These are phyloP conservation scores for Cyprinodon diabolis DNA, from an alignment of 2,797 vertebrate species.

Conservation along the genomic window DNA sequence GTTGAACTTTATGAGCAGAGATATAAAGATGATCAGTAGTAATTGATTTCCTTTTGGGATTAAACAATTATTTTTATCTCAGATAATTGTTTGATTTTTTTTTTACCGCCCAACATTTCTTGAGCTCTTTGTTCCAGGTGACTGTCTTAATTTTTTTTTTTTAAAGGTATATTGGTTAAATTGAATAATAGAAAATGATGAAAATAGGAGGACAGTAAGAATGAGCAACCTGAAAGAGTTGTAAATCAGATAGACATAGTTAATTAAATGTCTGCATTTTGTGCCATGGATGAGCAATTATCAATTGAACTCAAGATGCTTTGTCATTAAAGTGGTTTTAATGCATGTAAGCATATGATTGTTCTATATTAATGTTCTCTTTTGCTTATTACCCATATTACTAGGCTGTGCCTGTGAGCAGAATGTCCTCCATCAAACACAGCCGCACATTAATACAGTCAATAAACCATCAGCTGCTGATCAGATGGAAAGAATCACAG, in stretches of 20 bases:
- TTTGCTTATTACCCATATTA: conserved; percentile 25
- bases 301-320: conserved; percentile 24
- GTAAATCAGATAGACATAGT: not conserved
- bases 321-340: not conserved
- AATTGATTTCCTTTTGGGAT: too few species aligned
- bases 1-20: too few species aligned
- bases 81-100: too few species aligned
- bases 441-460: conserved; percentile 19
- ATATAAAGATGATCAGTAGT: too few species aligned
- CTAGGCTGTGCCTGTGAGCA: conserved; percentile 21
- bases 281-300: not conserved
- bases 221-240: not conserved
- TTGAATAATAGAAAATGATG: not conserved
- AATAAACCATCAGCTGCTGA: conserved; percentile 15
- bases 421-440: conserved; percentile 16
- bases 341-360: conserved; percentile 37
- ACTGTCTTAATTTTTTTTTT: not conserved
- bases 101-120: too few species aligned
- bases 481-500: conserved; percentile 7
- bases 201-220: not conserved
- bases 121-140: too few species aligned
- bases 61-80: too few species aligned
- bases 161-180: not conserved
- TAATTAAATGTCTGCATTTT: not conserved
- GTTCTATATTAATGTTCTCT: conserved; percentile 55